Evolutionary conservation across 2,888 invertebrate genomes (phyloP).

Genomic region (Spialia ferax): DNA sequence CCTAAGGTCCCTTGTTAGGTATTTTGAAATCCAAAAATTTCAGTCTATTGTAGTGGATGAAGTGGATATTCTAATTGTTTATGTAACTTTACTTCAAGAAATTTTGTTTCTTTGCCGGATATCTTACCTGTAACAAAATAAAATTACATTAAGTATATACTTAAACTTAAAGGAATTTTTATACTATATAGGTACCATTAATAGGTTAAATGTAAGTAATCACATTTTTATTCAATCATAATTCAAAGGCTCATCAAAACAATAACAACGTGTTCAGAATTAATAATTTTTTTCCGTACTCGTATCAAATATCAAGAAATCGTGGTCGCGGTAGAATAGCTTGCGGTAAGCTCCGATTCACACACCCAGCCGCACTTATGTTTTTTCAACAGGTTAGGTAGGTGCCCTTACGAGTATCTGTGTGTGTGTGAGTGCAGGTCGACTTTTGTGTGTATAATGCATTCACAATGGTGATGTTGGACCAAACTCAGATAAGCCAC

Average conservation of each 20-base stretch:
- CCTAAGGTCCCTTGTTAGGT: no score
- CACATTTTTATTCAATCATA: neutral
- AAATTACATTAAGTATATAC: no score
- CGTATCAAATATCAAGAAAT: conserved; percentile 58
- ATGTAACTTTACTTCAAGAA: neutral
- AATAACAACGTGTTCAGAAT: neutral
- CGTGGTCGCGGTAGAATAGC: conserved; percentile 43
- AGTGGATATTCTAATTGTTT: neutral
- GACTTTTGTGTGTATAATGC: conserved; percentile 10
- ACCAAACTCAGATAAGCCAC: conserved; percentile 1
- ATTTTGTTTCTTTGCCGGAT: neutral
- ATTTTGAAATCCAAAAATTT: no score
- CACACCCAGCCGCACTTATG: conserved; percentile 63
- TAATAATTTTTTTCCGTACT: conserved; percentile 16
- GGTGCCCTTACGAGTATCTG: conserved; percentile 50
- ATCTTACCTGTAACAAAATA: conserved; percentile 1
- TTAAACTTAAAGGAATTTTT: no score
- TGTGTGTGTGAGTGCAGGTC: conserved; percentile 18
- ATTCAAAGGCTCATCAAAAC: neutral
- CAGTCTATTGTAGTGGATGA: no score
- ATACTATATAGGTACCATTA: no score
- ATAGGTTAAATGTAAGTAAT: no score
- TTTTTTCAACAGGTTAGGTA: conserved; percentile 67
- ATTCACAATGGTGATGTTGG: neutral
- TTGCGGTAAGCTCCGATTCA: conserved; percentile 61